Evolutionary conservation across 2,113 vertebrate species (phyloP), one percentile per base, ranked within the genome.

Genomic region (Carlito syrichta): DNA sequence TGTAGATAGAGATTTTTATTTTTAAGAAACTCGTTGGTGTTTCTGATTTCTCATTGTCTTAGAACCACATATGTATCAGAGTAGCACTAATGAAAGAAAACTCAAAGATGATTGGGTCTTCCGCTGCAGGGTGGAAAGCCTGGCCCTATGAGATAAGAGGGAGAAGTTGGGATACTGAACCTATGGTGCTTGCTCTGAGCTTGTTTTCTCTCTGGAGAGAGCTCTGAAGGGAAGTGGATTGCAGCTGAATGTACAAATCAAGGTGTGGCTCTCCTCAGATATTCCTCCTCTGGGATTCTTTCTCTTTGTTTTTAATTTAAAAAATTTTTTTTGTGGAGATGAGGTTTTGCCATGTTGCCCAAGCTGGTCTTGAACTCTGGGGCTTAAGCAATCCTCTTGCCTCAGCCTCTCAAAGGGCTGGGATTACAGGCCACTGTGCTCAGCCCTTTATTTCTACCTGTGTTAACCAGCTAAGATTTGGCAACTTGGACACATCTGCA

Each of bases 31-130:
- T 50, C 7, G 8, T n/a, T 17, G 30, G 43, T n/a, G 4, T 74
- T 74, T 92, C 25, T 78, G 52, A 63, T 27, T 83, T 86, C n/a
- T 77, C 5, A 14, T 20, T 17, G 50, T 38, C 58, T 38, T 63
- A 50, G 52, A 68, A 50, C 5, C 12, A 13, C 43, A 8, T 0
- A 0, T n/a, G 20, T 30, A 1, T 56, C 14, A 35, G 58, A 16
- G 45, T 6, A 6, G 30, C 40, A 79, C 40, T 48, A 50, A 71
- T 73, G 40, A 43, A 40, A 83, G 78, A 58, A 35, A 77, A 62
- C 3, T 2, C 32, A 14, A 25, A 62, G 50, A n/a, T 56, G 52
- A 13, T 5, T 50, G 8, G n/a, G 32, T 22, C 35, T 11, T 35
- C 19, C 40, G 2, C 58, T 52, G 69, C 0, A 0, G 60, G 17